These are phyloP conservation scores for Cecropterus lyciades DNA, from an alignment of 1,140 invertebrate genomes.

Conservation along the genomic window DNA sequence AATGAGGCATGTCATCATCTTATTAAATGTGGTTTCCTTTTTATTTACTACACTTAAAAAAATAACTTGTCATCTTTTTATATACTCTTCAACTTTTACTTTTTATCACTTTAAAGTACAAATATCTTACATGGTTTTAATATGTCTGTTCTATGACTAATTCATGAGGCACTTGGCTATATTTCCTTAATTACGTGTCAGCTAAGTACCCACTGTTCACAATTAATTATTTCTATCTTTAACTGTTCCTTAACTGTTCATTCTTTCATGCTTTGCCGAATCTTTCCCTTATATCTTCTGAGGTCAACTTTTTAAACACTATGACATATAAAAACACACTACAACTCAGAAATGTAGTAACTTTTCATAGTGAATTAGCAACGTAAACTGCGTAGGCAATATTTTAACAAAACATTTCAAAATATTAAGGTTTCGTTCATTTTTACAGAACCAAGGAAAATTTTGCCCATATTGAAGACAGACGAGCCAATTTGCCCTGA, in stretches of 20 bases:
- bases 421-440: constrained; percentile 11
- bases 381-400: neutral
- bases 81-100: constrained; percentile 28
- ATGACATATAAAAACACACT: constrained; percentile 55
- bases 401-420: constrained; percentile 22
- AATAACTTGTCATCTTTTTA: constrained; percentile 22
- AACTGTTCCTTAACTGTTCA: constrained; percentile 51
- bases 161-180: constrained; percentile 43
- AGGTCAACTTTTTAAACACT: constrained; percentile 51
- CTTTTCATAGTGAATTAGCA: constrained; percentile 7
- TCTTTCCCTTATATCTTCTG: constrained; percentile 62
- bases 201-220: constrained; percentile 49
- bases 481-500: constrained; percentile 95
- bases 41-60: constrained; percentile 7
- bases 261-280: constrained; percentile 66
- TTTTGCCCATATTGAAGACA: constrained; percentile 94
- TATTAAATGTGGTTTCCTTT: constrained; percentile 16
- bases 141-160: constrained; percentile 48
- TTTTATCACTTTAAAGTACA: constrained; percentile 36
- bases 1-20: constrained; percentile 18
- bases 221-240: constrained; percentile 56
- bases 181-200: constrained; percentile 43
- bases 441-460: constrained; percentile 92
- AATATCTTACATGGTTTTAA: constrained; percentile 37
- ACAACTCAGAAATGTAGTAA: constrained; percentile 38